phyloP scores from a whole-genome alignment of 2,888 invertebrate genomes.

The Lasioglossum malachurum region DNA sequence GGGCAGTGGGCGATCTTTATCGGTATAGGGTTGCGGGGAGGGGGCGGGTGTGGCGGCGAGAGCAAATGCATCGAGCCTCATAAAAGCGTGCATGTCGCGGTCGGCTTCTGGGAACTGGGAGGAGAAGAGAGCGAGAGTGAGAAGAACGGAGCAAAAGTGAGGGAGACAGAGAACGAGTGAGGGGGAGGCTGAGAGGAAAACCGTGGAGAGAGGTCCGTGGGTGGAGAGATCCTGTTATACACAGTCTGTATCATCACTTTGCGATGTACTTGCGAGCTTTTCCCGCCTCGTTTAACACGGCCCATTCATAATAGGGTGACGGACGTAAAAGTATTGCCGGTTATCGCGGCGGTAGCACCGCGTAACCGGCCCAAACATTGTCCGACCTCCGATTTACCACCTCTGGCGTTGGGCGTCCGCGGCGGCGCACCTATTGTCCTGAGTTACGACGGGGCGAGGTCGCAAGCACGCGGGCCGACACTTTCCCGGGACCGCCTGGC shows the following conservation, averaged over 20 bases:
- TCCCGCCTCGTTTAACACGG: constrained; percentile 78
- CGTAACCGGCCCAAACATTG: constrained; percentile 63
- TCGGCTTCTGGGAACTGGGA: constrained; percentile 17
- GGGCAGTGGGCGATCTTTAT: constrained; percentile 31
- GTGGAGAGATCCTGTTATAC: constrained; percentile 68
- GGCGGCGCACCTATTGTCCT: constrained; percentile 54
- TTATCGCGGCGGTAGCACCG: constrained; percentile 65
- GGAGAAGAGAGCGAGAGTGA: neutral
- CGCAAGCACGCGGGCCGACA: constrained; percentile 50
- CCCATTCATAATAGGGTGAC: constrained; percentile 76
- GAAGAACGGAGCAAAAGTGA: neutral
- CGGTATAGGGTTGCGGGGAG: neutral
- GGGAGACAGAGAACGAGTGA: neutral
- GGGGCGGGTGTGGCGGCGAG: neutral
- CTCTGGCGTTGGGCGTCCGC: constrained; percentile 17
- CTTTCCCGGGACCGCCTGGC: constrained; percentile 44
- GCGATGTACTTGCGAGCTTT: constrained; percentile 78
- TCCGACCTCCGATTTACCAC: constrained; percentile 67
- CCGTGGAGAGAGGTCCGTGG: constrained; percentile 14
- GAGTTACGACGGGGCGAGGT: constrained; percentile 57
- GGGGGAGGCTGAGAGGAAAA: neutral
- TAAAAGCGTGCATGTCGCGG: constrained; percentile 42
- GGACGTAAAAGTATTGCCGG: constrained; percentile 72
- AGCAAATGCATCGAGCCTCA: constrained; percentile 26
- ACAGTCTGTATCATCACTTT: constrained; percentile 75